These are phyloP conservation scores for Drosophila nigromelanica DNA, from an alignment of 1,140 invertebrate species.

Conservation along the genomic window DNA sequence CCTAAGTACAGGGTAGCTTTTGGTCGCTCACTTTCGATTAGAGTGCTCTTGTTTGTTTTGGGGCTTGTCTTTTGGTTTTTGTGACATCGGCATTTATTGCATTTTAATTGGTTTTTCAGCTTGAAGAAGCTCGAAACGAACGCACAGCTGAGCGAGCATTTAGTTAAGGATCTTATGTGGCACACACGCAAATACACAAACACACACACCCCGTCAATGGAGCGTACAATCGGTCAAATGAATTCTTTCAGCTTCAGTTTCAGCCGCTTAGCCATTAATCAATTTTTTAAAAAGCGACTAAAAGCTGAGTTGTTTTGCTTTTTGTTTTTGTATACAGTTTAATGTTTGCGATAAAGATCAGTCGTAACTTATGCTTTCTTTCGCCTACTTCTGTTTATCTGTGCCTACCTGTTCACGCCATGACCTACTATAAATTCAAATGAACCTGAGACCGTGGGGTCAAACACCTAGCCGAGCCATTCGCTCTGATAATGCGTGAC, in stretches of 20 bases:
- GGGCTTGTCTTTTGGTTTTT: constrained; percentile 45
- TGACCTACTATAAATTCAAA: constrained; percentile 73
- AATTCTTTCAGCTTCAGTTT: constrained; percentile 9
- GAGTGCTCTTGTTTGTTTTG: constrained; percentile 29
- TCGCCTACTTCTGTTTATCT: constrained; percentile 44
- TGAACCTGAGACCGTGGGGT: constrained; percentile 54
- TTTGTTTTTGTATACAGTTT: constrained; percentile 30
- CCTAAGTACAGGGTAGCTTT: neutral
- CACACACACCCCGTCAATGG: constrained; percentile 5
- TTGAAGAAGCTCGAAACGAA: constrained; percentile 53
- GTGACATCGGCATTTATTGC: constrained; percentile 67
- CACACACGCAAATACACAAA: neutral
- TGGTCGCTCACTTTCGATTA: neutral
- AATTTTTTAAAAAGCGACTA: constrained; percentile 33
- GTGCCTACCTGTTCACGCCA: constrained; percentile 59
- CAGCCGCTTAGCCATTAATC: constrained; percentile 52
- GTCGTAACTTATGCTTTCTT: constrained; percentile 67
- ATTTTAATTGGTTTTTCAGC: constrained; percentile 75
- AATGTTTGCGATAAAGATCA: constrained; percentile 61
- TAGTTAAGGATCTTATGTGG: constrained; percentile 31
- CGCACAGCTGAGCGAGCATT: constrained; percentile 42
- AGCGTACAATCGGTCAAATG: constrained; percentile 18
- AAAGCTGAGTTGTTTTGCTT: constrained; percentile 18
- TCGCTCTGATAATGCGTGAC: constrained; percentile 78
- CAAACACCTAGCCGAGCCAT: constrained; percentile 59